Percentiles rank a stretch among this genome's conserved stretches.
phyloP scores from a whole-genome alignment of 35 echinoderm and acorn worm species.

The Acanthaster planci region DNA sequence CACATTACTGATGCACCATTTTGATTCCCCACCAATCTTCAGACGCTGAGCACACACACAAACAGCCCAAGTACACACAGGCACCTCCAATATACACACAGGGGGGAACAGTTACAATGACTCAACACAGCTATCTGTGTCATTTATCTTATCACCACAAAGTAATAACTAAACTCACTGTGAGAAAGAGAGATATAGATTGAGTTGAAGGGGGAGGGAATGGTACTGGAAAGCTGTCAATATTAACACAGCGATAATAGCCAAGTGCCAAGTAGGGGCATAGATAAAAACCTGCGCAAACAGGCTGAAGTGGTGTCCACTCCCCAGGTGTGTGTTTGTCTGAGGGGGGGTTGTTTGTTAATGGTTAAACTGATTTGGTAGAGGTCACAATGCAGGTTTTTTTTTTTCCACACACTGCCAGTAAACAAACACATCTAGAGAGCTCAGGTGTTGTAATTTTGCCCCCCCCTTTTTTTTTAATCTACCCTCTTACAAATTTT shows the following conservation, averaged over 20 bases:
- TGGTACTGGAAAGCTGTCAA: not conserved
- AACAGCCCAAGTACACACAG: not conserved
- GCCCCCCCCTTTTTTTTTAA: no score
- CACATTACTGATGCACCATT: no score
- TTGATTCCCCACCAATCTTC: no score
- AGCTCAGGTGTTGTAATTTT: no score
- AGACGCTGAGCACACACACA: not conserved
- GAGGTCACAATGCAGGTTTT: not conserved
- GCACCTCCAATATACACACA: not conserved
- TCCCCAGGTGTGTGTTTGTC: slow-evolving; percentile 12
- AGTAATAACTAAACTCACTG: slow-evolving; percentile 14
- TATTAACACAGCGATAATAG: slow-evolving; percentile 25
- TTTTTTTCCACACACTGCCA: no score
- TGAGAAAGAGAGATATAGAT: not conserved
- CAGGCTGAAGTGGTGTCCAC: slow-evolving; percentile 6
- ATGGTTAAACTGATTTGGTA: slow-evolving; percentile 3
- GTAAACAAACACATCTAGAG: no score
- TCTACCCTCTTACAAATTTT: no score
- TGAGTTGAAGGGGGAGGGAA: no score
- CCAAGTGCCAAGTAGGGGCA: slow-evolving; percentile 15
- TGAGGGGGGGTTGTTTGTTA: not conserved
- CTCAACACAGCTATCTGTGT: not conserved
- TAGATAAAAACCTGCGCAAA: not conserved
- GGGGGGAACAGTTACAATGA: slow-evolving; percentile 14
- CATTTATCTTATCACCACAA: slow-evolving; percentile 26